A percentile compares a stretch with the other conserved stretches of the same genome.
phyloP scores from a whole-genome alignment of 2,888 invertebrate genomes.

The Brachyptera putata region DNA sequence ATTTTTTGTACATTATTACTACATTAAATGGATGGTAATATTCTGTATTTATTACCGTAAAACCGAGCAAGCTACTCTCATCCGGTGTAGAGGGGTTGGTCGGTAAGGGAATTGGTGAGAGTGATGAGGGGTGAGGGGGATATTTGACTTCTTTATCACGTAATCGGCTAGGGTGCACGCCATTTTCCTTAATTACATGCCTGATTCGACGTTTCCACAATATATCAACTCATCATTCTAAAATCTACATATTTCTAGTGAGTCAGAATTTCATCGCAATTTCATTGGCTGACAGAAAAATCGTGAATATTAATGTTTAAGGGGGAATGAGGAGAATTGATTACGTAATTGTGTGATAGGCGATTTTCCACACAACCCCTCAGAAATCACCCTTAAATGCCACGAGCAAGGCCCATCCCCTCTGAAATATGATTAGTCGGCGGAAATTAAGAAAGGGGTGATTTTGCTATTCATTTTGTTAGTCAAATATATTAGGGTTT shows the following conservation, averaged over 20 bases:
- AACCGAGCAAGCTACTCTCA: too few species aligned
- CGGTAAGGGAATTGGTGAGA: too few species aligned
- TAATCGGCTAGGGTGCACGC: too few species aligned
- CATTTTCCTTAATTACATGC: neutral
- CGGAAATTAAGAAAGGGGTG: conserved; percentile 26
- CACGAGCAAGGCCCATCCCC: neutral
- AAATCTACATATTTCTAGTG: too few species aligned
- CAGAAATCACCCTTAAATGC: neutral
- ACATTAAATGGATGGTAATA: too few species aligned
- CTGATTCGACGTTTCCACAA: neutral
- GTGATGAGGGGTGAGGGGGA: too few species aligned
- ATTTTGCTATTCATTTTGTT: neutral
- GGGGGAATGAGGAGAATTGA: neutral
- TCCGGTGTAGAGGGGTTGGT: too few species aligned
- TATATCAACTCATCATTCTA: neutral
- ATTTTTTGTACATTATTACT: too few species aligned
- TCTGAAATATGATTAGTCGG: conserved; percentile 25
- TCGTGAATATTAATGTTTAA: neutral
- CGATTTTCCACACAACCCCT: neutral
- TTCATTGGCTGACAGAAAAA: conserved; percentile 9
- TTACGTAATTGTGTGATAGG: conserved; percentile 19
- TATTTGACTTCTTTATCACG: too few species aligned
- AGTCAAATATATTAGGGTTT: too few species aligned
- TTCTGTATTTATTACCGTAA: too few species aligned
- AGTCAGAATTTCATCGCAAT: neutral